Conservation (phyloP, 2,797 vertebrate genomes). For the Sebastes iracundus region DNA sequence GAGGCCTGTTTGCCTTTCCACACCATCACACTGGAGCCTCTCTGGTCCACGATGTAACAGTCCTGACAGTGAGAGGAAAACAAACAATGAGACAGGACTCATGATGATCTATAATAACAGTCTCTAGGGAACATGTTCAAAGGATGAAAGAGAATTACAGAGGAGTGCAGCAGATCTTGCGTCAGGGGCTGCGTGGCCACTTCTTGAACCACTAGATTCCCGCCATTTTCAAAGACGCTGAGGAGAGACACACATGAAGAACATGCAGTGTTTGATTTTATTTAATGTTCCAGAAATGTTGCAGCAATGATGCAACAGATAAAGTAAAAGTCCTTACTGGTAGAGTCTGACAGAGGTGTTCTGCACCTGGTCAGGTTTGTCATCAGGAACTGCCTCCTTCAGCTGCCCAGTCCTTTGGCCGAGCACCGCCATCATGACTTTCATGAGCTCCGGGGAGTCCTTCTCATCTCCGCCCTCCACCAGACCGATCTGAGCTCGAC, state of each 20-base stretch:
- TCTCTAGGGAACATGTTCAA: background rate
- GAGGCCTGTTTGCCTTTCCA: conserved; percentile 92
- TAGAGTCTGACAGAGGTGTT: conserved; percentile 85
- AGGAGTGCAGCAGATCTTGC: conserved; percentile 87
- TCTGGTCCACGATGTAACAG: conserved; percentile 90
- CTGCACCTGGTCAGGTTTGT: conserved; percentile 73
- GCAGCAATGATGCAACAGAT: background rate
- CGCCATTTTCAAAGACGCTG: conserved; percentile 88
- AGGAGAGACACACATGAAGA: conserved; percentile 2
- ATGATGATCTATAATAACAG: background rate
- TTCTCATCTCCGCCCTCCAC: conserved; percentile 83
- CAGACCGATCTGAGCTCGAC: conserved; percentile 87
- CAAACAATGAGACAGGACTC: background rate
- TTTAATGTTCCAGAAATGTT: background rate
- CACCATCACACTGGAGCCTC: conserved; percentile 87
- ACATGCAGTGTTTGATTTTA: background rate
- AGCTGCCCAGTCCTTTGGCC: conserved; percentile 81
- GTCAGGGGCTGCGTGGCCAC: conserved; percentile 89
- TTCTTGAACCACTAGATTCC: conserved; percentile 89
- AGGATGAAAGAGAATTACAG: conserved; percentile 73
- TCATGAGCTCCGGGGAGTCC: conserved; percentile 86
- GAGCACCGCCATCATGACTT: conserved; percentile 86
- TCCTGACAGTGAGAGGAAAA: conserved; percentile 73
- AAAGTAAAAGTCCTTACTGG: conserved; percentile 72
- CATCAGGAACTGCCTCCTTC: conserved; percentile 70